Evolutionary conservation across 1,140 invertebrate genomes (phyloP).

Genomic region (Schlechtendalia chinensis): DNA sequence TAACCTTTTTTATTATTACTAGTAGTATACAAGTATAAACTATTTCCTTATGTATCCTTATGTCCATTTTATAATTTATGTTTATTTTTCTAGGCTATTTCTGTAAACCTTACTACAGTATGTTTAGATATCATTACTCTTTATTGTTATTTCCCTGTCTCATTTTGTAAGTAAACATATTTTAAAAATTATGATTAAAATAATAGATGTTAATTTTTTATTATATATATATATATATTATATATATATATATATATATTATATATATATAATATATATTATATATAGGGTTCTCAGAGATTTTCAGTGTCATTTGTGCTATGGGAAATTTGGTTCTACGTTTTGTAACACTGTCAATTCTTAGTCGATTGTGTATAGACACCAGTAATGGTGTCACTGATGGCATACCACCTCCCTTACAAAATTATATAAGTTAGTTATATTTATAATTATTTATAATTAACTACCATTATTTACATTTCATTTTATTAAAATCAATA

Average conservation of each 20-base stretch:
- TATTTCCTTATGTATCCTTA: too few relatives aligned
- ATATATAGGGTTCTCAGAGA: constrained; percentile 24
- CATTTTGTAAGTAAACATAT: constrained; percentile 36
- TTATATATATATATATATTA: neutral
- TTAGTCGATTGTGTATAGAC: constrained; percentile 42
- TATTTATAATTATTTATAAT: neutral
- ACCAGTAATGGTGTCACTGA: constrained; percentile 35
- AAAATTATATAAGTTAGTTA: constrained; percentile 38
- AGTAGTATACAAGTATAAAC: too few relatives aligned
- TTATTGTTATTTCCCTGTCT: constrained; percentile 31
- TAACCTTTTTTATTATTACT: too few relatives aligned
- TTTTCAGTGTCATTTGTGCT: constrained; percentile 39
- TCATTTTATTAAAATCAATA: neutral
- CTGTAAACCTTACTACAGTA: constrained; percentile 23
- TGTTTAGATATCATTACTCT: constrained; percentile 25
- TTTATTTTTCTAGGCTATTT: constrained; percentile 46
- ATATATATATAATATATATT: neutral
- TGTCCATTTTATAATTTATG: neutral
- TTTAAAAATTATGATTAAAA: neutral
- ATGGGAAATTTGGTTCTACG: constrained; percentile 26
- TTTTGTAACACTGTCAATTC: constrained; percentile 44
- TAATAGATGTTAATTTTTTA: neutral
- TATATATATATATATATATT: too few relatives aligned
- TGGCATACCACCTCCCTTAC: constrained; percentile 38
- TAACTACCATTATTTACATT: neutral